Evolutionary conservation across 2,888 invertebrate species (phyloP), one percentile per base, ranked within the genome.

Genomic region (Tortrix viridana): DNA sequence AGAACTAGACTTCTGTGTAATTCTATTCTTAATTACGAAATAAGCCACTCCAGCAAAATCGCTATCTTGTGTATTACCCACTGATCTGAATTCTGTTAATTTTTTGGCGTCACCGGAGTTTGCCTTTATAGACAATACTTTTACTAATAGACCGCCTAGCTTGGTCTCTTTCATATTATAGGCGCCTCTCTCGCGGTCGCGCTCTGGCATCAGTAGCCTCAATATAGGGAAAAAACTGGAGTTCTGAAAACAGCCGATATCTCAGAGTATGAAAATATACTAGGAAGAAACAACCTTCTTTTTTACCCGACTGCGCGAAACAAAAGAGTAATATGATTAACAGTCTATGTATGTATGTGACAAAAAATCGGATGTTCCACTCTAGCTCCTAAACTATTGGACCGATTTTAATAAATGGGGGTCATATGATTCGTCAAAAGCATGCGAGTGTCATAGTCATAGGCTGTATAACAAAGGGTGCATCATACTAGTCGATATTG

Each of bases 31-130:
- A 68, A 98, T 83, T 3, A 97, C 94, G 75, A 92, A 93, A 80
- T 94, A 96, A 0, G 96, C 96, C 19, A 96, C 94, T 68, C 96
- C 96, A 0, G 97, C 96, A 86, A 98, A 98, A 84, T 98, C 98
- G 46, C 80, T 68, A 92, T 94, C 74, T 84, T 93, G 73, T 75
- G 89, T 75, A 81, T 92, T 73, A 82, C 85, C 70, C 50, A 86
- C 86, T 68, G 93, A 92, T 20, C 94, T 94, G 72, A 74, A 88
- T 70, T 87, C 84, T 5, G 84, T 70, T 46, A 93, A 71, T 58
- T 85, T 89, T 62, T 79, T 74, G 0, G 86, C 93, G 65, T 93
- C 93, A 7, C 66, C 74, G 0, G 94, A 93, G 48, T 94, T 93
- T 71, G 95, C 94, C 14, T 95, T 94, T 48, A 98, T 86, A 64